Evolutionary conservation across 2,113 vertebrate genomes (phyloP).

Genomic region (Antechinus flavipes): DNA sequence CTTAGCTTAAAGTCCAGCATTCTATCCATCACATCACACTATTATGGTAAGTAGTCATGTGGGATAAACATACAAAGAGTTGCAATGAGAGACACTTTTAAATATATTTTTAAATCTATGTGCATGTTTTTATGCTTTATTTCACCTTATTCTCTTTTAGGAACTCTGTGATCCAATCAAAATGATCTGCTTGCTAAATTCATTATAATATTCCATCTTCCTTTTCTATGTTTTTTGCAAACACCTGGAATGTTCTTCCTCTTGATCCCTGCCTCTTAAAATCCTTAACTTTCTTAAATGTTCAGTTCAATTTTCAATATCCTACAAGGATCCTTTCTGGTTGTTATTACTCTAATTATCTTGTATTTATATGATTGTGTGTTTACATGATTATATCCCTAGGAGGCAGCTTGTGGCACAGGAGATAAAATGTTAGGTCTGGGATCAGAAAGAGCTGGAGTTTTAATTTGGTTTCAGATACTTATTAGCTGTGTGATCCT

Average conservation of each 20-base stretch:
- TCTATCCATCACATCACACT: not conserved
- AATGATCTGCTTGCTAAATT: not conserved
- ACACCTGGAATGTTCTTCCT: not conserved
- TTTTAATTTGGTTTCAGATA: not conserved
- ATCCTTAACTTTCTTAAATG: not conserved
- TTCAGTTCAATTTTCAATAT: not conserved
- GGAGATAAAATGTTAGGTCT: not conserved
- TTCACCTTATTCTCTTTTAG: not conserved
- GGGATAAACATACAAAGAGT: not conserved
- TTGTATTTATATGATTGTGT: not conserved
- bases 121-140: not conserved
- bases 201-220: not conserved
- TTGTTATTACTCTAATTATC: not conserved
- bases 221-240: not conserved
- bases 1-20: not conserved
- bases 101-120: not conserved
- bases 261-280: not conserved
- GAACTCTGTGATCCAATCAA: not conserved
- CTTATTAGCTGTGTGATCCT: no score
- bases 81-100: not conserved
- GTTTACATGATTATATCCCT: not conserved
- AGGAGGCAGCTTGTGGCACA: not conserved
- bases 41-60: not conserved
- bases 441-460: not conserved
- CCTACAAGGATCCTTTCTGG: not conserved